phyloP scores from a whole-genome alignment of 2,888 invertebrate species.

The Heliconius ismenius region DNA sequence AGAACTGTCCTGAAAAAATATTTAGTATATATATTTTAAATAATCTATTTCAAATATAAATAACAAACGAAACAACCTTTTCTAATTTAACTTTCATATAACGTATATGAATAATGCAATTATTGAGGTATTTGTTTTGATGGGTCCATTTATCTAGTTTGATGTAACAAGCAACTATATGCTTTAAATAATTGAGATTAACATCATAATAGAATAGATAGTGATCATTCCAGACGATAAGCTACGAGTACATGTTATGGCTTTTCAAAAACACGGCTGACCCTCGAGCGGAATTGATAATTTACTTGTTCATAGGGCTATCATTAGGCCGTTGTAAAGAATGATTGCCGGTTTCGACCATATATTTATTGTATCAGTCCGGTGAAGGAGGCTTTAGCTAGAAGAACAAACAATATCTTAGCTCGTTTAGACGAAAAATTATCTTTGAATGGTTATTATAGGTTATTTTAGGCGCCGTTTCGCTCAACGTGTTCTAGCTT shows the following conservation, averaged over 20 bases:
- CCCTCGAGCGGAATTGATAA: conserved; percentile 80
- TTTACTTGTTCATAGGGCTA: conserved; percentile 79
- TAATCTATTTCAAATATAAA: neutral
- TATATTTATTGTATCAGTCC: conserved; percentile 66
- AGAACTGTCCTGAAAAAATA: neutral
- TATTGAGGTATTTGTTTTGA: conserved; percentile 29
- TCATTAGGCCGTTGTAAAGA: conserved; percentile 75
- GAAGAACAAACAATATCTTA: conserved; percentile 80
- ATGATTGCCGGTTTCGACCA: conserved; percentile 75
- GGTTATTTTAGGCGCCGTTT: conserved; percentile 48
- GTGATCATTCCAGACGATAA: conserved; percentile 61
- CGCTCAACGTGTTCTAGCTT: conserved; percentile 29
- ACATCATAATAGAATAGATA: conserved; percentile 52
- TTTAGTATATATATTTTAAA: neutral
- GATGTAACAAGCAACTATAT: conserved; percentile 46
- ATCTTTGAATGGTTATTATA: conserved; percentile 68
- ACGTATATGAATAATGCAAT: conserved; percentile 25
- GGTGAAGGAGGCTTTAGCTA: conserved; percentile 52
- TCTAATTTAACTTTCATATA: conserved; percentile 12
- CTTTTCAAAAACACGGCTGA: conserved; percentile 72
- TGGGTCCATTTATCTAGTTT: conserved; percentile 31
- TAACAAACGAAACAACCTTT: conserved; percentile 5
- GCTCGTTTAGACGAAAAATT: conserved; percentile 76
- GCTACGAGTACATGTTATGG: conserved; percentile 61
- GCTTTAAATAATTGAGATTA: conserved; percentile 48